Base-by-base conservation (phyloP, 2,113 vertebrate species). In the Nymphicus hollandicus region DNA sequence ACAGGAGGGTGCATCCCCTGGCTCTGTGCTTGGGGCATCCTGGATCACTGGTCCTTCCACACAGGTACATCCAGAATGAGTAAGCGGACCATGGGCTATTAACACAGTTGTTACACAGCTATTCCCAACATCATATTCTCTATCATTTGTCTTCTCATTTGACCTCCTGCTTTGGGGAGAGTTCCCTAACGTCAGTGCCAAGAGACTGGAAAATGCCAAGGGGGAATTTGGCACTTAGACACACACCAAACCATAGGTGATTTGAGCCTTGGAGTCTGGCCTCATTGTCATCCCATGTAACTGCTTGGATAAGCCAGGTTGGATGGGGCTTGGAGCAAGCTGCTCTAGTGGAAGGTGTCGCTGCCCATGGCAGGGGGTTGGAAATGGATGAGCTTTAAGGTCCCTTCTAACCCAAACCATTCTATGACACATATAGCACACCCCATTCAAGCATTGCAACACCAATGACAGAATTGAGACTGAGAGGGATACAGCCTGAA, bases 1-100 rank as follows among this genome's bases (percentile, higher is more conserved):
- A 65, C 44, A 58, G 65, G 60, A 17, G 6, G 49, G 29, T 53
- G 64, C 55, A 31, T 24, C 37, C 46, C 49, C 55, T 61, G 69
- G 49, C 53, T 56, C 18, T 5, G n/a, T 27, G 89, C 56, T 70
- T 58, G 61, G 23, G 10, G 37, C 41, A 53, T 5, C 85, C 64
- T 73, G 81, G 29, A 10, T 49, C 2, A 1, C 76, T 58, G 63
- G 4, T 58, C 10, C 56, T 70, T 44, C n/a, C 63, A 35, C 43
- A 14, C 29, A 43, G 52, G 43, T 64, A 83, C 13, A 33, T 28
- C 39, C 84, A 81, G 28, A 37, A 5, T 1, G 39, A 39, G 56
- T 33, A 23, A n/a, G 13, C 0, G 25, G 44, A 64, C 6, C 64
- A 1, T 2, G n/a, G 71, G 28, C 50, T 41, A 6, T 16, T 16